Conservation (phyloP, 2,113 vertebrate genomes). For the Thunnus maccoyii region DNA sequence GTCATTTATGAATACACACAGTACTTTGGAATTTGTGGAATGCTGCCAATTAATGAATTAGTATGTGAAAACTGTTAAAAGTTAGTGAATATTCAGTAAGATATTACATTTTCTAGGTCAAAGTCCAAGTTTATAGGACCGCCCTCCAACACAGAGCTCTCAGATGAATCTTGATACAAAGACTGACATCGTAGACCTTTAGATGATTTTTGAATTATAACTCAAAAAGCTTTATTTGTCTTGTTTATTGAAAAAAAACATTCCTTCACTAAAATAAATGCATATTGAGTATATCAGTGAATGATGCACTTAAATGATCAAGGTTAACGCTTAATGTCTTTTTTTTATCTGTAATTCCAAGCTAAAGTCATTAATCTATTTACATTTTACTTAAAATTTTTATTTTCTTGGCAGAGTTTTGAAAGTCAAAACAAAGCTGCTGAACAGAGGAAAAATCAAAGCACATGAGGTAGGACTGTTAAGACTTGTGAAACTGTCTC, state of each 20-base stretch:
- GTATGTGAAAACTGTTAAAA: neutral
- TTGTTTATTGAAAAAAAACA: slow-evolving; percentile 52
- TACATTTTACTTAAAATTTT: slow-evolving; percentile 43
- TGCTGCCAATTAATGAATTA: slow-evolving; percentile 29
- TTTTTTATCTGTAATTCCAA: slow-evolving; percentile 60
- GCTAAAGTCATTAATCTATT: slow-evolving; percentile 69
- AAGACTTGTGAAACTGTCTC: slow-evolving; percentile 48
- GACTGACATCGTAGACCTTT: neutral
- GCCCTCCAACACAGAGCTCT: neutral
- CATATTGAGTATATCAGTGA: slow-evolving; percentile 28
- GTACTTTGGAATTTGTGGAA: neutral
- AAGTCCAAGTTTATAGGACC: slow-evolving; percentile 9
- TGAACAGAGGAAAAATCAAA: slow-evolving; percentile 62
- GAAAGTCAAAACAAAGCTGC: slow-evolving; percentile 65
- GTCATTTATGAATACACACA: neutral
- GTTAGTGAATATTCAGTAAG: neutral
- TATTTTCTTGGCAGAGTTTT: slow-evolving; percentile 66
- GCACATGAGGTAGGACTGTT: slow-evolving; percentile 61
- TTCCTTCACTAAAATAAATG: slow-evolving; percentile 35
- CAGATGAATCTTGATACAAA: slow-evolving; percentile 20
- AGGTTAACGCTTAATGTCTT: slow-evolving; percentile 56
- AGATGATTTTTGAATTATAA: slow-evolving; percentile 25
- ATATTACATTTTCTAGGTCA: slow-evolving; percentile 2
- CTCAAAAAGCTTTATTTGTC: slow-evolving; percentile 43
- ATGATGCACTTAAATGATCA: slow-evolving; percentile 63